These are phyloP conservation scores for Dugesia japonica DNA, from an alignment of 2,888 invertebrate genomes.

Conservation along the genomic window DNA sequence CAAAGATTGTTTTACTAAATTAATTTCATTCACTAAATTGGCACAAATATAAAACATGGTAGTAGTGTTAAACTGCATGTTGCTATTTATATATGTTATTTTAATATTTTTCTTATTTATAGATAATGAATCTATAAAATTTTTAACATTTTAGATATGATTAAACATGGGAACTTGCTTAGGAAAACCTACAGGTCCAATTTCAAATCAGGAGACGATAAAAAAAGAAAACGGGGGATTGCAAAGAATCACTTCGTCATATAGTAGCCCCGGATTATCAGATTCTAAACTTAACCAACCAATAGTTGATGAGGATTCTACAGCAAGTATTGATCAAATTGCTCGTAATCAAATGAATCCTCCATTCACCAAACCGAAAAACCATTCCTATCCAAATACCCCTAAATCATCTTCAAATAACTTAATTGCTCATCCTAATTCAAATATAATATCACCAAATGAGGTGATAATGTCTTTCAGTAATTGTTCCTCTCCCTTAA, in stretches of 20 bases:
- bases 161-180: constrained; percentile 5
- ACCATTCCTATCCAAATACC: constrained; percentile 11
- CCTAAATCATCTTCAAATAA: neutral
- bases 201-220: neutral
- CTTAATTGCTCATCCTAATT: constrained; percentile 9
- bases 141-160: neutral
- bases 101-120: neutral
- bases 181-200: constrained; percentile 6
- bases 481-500: neutral
- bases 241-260: neutral
- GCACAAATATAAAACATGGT: constrained; percentile 20
- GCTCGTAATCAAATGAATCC: constrained; percentile 6
- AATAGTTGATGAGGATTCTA: neutral
- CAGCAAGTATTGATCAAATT: neutral
- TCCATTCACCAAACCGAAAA: neutral
- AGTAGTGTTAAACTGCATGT: constrained; percentile 5
- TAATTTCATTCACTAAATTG: neutral
- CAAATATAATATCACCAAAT: neutral
- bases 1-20: neutral
- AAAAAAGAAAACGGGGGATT: neutral
- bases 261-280: neutral
- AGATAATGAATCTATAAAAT: neutral
- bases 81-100: neutral
- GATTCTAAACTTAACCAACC: neutral
- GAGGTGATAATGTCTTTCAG: neutral